Base-by-base conservation (phyloP, 2,113 vertebrate genomes). In the Lophura nycthemera region DNA sequence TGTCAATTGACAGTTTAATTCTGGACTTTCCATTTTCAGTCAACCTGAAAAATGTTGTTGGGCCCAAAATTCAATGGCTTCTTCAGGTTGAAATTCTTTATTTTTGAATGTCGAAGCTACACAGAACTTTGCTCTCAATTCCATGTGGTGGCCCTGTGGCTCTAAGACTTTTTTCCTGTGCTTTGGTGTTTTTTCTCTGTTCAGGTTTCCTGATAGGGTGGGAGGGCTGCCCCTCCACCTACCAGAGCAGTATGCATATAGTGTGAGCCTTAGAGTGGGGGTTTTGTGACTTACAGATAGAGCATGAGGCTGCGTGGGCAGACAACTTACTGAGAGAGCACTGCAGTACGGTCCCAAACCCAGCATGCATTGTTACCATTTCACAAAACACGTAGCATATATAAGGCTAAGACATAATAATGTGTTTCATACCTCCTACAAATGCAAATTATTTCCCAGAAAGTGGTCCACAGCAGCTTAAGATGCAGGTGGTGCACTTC, bases 351-450 rank as follows among this genome's bases (percentile, higher is more conserved):
- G 30, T 20, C 32, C 24, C 69, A 47, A 47, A 47, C 5, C 82
- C 9, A 0, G 4, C 10, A 14, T 11, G 1, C 18, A 52, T 43
- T 9, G 22, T 12, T 43, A 24, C 22, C 15, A 5, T 13, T 20
- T 54, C 2, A 19, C 45, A 67, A 66, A 38, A 60, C 12, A 25
- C 11, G 1, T 1, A 7, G 50, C 0, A 0, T 6, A 7, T 36
- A 69, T 16, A 57, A 48, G 63, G 22, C 56, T 70, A 63, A 81
- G 42, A 43, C 11, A 29, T 0, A 1, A 20, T 32, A 38, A 64
- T 13, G 10, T 16, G 25, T 32, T 27, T 61, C 29, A 11, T 25
- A 6, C 17, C 60, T 54, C 67, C 52, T 60, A 25, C 19, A 14
- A 24, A 5, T 40, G 29, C 56, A 57, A 70, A 81, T 63, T 63